Conservation (phyloP, 1,140 invertebrate genomes). For the Neuroterus valhalla region DNA sequence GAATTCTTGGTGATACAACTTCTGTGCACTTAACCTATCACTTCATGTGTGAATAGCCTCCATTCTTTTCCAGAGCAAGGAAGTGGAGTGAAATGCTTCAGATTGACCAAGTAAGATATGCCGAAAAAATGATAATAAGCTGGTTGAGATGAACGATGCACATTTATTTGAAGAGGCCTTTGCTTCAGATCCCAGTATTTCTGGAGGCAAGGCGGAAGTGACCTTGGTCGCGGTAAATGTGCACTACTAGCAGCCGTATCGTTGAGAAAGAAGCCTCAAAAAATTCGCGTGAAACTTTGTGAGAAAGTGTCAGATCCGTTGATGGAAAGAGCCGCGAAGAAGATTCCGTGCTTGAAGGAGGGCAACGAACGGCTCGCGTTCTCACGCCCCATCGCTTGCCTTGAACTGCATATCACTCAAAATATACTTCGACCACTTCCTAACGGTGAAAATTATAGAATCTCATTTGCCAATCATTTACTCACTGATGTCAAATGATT, state of each 20-base stretch:
- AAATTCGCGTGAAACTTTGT: conserved; percentile 55
- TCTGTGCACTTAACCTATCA: too few species aligned
- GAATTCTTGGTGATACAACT: too few species aligned
- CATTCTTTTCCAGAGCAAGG: too few species aligned
- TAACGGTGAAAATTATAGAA: too few species aligned
- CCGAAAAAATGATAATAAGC: too few species aligned
- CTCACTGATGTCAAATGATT: too few species aligned
- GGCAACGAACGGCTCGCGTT: conserved; percentile 52
- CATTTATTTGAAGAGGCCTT: conserved; percentile 2
- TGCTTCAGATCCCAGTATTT: conserved; percentile 53
- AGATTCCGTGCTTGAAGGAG: conserved; percentile 43
- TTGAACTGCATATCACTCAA: conserved; percentile 14
- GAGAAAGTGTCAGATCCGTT: conserved; percentile 62
- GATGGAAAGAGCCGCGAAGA: conserved; percentile 45
- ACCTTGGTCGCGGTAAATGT: conserved; percentile 50
- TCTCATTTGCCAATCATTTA: too few species aligned
- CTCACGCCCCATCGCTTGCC: conserved; percentile 64
- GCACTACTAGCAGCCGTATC: conserved; percentile 32
- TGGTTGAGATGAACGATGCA: not conserved
- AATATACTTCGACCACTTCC: not conserved
- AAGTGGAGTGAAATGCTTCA: too few species aligned
- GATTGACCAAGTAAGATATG: too few species aligned
- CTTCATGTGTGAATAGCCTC: too few species aligned
- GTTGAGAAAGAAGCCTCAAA: conserved; percentile 49
- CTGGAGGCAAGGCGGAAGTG: conserved; percentile 57